These are phyloP conservation scores for Psilopsiagon aymara DNA, from an alignment of 2,113 vertebrate genomes.

Conservation along the genomic window DNA sequence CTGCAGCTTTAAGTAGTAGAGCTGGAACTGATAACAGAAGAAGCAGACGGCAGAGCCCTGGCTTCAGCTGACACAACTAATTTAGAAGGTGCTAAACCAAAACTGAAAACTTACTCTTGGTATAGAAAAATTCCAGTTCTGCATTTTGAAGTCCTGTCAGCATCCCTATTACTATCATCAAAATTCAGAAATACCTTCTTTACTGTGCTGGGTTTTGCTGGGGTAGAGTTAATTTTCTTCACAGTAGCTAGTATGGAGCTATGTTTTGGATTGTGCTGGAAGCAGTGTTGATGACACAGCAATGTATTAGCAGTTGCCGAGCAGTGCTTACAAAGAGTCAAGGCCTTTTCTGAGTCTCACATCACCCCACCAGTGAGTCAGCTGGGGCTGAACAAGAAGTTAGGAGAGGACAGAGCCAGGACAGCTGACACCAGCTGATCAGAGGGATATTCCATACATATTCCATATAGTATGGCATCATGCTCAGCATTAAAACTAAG, in stretches of 20 bases:
- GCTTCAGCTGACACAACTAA: background rate
- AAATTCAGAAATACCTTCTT: background rate
- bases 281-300: background rate
- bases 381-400: background rate
- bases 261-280: background rate
- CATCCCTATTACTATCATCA: background rate
- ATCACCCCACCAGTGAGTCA: accelerated
- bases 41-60: background rate
- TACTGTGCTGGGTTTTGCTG: background rate
- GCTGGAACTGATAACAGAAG: background rate
- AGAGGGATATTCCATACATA: background rate
- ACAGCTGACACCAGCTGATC: background rate
- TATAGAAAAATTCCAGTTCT: background rate
- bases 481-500: background rate
- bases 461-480: accelerated
- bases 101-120: background rate
- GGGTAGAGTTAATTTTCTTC: background rate
- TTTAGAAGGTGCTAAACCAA: background rate
- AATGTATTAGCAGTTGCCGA: background rate
- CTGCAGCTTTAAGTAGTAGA: background rate
- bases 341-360: background rate
- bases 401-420: background rate
- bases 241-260: background rate
- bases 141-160: background rate
- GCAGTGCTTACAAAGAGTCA: no score